Evolutionary conservation across 2,888 invertebrate species (phyloP).

Genomic region (Chaetogeoica ovagalla): DNA sequence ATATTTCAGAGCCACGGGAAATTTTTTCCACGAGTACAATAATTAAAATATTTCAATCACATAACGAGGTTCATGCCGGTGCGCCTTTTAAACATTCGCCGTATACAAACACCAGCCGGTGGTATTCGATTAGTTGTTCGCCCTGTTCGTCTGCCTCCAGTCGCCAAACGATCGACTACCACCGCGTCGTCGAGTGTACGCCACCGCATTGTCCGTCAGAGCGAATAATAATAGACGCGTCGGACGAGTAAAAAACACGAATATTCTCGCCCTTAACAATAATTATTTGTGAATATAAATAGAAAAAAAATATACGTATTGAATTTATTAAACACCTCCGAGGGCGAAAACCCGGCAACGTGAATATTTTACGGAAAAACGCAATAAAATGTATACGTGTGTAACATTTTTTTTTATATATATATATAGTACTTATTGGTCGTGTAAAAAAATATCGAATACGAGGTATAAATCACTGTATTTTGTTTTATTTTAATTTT

Average conservation of each 20-base stretch:
- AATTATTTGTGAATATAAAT: neutral
- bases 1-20: conserved; percentile 1
- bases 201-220: neutral
- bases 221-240: conserved; percentile 22
- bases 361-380: no score
- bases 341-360: no score
- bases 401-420: no score
- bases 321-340: no score
- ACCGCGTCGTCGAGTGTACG: neutral
- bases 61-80: conserved; percentile 41
- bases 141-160: neutral
- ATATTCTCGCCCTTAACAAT: neutral
- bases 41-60: conserved; percentile 42
- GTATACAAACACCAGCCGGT: conserved; percentile 17
- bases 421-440: no score
- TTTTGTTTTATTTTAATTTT: no score
- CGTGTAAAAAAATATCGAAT: no score
- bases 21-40: neutral
- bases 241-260: no score
- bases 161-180: neutral
- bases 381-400: no score
- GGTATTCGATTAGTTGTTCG: conserved; percentile 35
- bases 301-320: no score
- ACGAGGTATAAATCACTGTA: no score
- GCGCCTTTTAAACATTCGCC: neutral